A percentile compares a stretch with the other conserved stretches of the same genome.
phyloP scores from a whole-genome alignment of 2,113 vertebrate genomes.

The Lophura nycthemera region DNA sequence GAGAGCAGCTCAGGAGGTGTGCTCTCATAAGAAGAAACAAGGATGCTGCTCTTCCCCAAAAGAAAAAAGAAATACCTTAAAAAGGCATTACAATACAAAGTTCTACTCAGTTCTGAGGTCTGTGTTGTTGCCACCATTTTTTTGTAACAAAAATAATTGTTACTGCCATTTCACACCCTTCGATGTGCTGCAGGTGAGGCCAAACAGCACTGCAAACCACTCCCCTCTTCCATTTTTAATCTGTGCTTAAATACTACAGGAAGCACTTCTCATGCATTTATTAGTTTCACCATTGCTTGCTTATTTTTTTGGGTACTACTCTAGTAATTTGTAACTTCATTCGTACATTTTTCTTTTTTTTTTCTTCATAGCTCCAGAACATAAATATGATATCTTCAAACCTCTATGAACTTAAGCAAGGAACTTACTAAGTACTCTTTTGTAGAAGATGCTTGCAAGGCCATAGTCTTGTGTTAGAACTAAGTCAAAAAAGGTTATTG shows the following conservation, averaged over 20 bases:
- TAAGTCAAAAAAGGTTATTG: background rate
- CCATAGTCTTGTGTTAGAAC: background rate
- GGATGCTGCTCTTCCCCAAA: background rate
- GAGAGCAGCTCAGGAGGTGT: background rate
- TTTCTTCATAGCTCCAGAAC: background rate
- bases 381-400: too few relatives aligned
- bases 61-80: background rate
- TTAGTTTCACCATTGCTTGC: background rate
- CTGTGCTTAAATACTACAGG: background rate
- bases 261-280: background rate
- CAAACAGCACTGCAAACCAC: background rate
- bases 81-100: background rate
- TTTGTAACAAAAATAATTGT: background rate
- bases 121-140: background rate
- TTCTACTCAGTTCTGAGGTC: background rate
- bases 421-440: background rate
- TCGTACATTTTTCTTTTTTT: background rate
- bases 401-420: background rate
- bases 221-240: background rate
- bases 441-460: background rate
- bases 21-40: background rate
- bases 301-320: background rate
- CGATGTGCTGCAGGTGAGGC: background rate
- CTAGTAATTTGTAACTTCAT: background rate
- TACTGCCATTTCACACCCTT: background rate